phyloP scores from a whole-genome alignment of 2,888 invertebrate species.

The Odontocolon sp. region DNA sequence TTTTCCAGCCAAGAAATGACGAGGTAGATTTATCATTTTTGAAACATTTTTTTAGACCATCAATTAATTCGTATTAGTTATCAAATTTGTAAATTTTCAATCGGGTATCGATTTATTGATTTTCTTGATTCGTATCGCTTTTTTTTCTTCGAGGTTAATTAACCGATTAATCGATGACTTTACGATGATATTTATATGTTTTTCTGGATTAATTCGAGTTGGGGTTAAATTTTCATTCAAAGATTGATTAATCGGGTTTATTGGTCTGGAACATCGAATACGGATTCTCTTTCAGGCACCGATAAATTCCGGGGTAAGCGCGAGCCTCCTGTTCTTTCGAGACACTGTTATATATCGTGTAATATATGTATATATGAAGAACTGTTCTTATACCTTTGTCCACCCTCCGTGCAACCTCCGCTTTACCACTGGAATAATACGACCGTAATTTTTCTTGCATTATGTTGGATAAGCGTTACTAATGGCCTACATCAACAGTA shows the following conservation, averaged over 20 bases:
- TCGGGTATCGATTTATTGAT: no score
- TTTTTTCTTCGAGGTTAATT: no score
- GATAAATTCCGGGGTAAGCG: conserved; percentile 35
- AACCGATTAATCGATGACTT: no score
- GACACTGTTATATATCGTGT: not conserved
- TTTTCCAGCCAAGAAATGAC: not conserved
- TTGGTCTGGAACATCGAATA: not conserved
- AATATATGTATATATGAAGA: conserved; percentile 38
- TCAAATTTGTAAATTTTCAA: no score
- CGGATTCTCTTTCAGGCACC: conserved; percentile 5
- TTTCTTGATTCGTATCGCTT: no score
- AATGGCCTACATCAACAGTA: conserved; percentile 64
- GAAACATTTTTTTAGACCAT: no score
- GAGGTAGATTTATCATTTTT: no score
- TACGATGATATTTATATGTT: no score
- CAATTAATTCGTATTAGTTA: no score
- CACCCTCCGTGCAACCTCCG: conserved; percentile 47
- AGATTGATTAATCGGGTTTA: conserved; percentile 13
- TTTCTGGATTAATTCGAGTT: no score
- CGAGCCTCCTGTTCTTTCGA: conserved; percentile 25
- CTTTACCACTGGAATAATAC: conserved; percentile 72
- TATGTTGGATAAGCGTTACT: conserved; percentile 76
- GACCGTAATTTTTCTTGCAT: conserved; percentile 75
- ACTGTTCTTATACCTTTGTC: conserved; percentile 63
- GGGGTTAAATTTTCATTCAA: no score